Evolutionary conservation across 2,888 invertebrate genomes (phyloP).

Genomic region (Candidula unifasciata): DNA sequence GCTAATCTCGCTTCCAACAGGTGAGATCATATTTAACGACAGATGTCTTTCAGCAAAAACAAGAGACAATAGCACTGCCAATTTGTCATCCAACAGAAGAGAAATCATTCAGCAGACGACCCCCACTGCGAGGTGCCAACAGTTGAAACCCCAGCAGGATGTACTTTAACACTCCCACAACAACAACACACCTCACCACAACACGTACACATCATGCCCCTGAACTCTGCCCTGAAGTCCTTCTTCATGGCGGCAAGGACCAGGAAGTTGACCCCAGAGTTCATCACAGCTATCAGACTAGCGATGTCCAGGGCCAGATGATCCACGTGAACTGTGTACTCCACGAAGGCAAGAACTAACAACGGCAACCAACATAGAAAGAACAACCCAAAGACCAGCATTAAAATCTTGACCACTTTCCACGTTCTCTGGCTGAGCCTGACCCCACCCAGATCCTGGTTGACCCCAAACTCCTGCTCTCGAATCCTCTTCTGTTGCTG

Average conservation of each 20-base stretch:
- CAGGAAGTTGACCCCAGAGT: conserved; percentile 54
- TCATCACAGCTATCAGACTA: conserved; percentile 43
- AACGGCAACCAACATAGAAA: conserved; percentile 53
- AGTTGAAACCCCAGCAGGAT: not conserved
- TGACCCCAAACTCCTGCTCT: not conserved
- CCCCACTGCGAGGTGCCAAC: not conserved
- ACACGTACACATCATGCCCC: conserved; percentile 23
- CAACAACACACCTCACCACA: not conserved
- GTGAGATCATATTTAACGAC: no score
- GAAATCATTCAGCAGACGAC: not conserved
- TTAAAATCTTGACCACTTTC: conserved; percentile 49
- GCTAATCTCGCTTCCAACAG: no score
- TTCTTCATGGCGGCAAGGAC: conserved; percentile 50
- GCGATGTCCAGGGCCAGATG: conserved; percentile 29
- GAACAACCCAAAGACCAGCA: conserved; percentile 54
- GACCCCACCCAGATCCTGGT: not conserved
- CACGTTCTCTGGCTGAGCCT: not conserved
- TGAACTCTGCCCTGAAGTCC: conserved; percentile 51
- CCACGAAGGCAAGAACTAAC: conserved; percentile 43
- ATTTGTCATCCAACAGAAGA: no score
- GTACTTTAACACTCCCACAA: not conserved
- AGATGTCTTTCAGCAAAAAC: no score
- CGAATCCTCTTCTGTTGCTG: conserved; percentile 31
- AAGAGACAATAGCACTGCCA: no score
- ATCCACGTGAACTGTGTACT: conserved; percentile 47